A percentile compares a stretch with the other conserved stretches of the same genome.
Conservation (phyloP, 2,113 vertebrate species). For the Bothrops jararaca region DNA sequence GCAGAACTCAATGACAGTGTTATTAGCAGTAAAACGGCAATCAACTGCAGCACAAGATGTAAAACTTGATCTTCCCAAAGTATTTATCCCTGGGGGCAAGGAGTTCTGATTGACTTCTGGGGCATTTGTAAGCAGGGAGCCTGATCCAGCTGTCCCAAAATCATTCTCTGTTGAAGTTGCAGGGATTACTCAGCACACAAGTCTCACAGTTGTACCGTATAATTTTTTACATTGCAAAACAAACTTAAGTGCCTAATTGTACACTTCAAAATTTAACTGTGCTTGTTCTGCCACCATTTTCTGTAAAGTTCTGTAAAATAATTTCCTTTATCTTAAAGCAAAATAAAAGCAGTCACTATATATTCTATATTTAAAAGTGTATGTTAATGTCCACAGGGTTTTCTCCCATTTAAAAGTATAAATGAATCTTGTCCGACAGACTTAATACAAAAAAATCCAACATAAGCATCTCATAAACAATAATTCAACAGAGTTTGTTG, state of each 20-base stretch:
- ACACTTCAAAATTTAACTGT: neutral
- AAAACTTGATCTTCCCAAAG: neutral
- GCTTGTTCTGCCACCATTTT: neutral
- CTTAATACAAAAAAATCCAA: neutral
- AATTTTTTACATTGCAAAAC: neutral
- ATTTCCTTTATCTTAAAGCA: neutral
- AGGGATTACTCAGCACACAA: neutral
- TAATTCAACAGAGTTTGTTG: neutral
- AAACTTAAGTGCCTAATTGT: neutral
- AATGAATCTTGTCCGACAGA: neutral
- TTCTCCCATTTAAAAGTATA: neutral
- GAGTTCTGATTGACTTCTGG: neutral
- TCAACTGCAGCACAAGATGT: neutral
- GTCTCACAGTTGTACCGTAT: neutral
- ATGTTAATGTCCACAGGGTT: neutral
- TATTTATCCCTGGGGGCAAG: neutral
- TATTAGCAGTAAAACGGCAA: conserved; percentile 11
- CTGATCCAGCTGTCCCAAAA: neutral
- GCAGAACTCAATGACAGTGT: conserved; percentile 7
- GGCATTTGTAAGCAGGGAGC: neutral
- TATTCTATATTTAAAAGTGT: neutral
- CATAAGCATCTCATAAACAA: no score
- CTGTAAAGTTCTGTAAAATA: neutral
- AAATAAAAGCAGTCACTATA: neutral
- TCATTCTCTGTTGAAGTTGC: neutral